phyloP scores from a whole-genome alignment of 2,113 vertebrate species.

The Rhinopomastus cyanomelas region DNA sequence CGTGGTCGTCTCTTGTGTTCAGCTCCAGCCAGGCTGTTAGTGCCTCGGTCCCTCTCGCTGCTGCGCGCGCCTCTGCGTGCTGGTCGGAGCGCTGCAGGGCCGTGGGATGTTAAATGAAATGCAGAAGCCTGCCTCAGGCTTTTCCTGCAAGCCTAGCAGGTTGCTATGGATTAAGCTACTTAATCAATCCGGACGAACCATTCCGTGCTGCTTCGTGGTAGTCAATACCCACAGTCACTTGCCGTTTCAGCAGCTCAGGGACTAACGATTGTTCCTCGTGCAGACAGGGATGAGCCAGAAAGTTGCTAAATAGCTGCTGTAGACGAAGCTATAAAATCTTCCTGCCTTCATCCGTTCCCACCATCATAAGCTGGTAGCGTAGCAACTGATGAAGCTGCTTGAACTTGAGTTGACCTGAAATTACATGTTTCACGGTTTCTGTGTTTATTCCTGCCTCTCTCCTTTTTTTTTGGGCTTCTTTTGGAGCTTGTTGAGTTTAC shows the following conservation, averaged over 20 bases:
- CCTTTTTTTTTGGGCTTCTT: neutral
- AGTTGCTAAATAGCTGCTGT: conserved; percentile 51
- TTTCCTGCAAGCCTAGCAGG: conserved; percentile 39
- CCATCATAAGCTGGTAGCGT: conserved; percentile 48
- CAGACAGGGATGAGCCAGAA: conserved; percentile 20
- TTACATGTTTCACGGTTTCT: conserved; percentile 26
- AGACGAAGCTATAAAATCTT: conserved; percentile 37
- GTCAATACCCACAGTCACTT: conserved; percentile 57
- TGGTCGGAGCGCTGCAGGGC: neutral
- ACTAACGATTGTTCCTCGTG: conserved; percentile 35
- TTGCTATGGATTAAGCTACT: conserved; percentile 57
- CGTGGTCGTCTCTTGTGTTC: rapidly evolving
- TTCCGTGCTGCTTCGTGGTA: conserved; percentile 42
- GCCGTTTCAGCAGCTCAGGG: conserved; percentile 64
- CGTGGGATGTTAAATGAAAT: conserved; percentile 16
- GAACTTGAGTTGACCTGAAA: conserved; percentile 54
- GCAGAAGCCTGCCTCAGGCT: conserved; percentile 47
- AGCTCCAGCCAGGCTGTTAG: neutral
- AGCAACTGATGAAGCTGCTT: conserved; percentile 70
- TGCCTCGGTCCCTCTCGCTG: neutral
- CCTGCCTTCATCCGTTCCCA: conserved; percentile 27
- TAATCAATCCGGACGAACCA: conserved; percentile 62
- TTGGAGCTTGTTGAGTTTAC: conserved; percentile 34
- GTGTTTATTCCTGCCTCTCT: conserved; percentile 9
- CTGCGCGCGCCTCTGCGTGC: neutral